These are phyloP conservation scores for Pseudomyrmex dendroicus DNA, from an alignment of 1,140 invertebrate genomes.

Conservation along the genomic window DNA sequence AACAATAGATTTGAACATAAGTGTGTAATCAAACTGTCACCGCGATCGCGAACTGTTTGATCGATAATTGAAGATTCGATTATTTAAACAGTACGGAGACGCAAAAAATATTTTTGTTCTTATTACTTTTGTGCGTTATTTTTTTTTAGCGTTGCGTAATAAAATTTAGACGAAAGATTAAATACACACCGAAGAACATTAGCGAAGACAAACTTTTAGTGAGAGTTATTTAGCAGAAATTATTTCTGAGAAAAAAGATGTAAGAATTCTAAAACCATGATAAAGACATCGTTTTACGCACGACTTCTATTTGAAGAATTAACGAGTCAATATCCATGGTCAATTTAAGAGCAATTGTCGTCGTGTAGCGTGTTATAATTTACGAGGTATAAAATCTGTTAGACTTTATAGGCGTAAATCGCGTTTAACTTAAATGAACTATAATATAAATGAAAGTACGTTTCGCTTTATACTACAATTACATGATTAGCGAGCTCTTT, in stretches of 20 bases:
- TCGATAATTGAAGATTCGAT: not conserved
- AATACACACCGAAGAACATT: not conserved
- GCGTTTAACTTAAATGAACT: not conserved
- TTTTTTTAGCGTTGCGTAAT: not conserved
- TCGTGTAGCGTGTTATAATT: slow-evolving; percentile 32
- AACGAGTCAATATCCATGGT: slow-evolving; percentile 63
- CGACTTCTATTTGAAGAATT: not conserved
- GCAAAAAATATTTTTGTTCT: not conserved
- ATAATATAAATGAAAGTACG: slow-evolving; percentile 35
- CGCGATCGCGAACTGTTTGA: not conserved
- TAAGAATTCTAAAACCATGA: not conserved
- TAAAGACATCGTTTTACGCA: slow-evolving; percentile 22
- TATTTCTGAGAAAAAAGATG: not conserved
- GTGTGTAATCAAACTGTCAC: too few species aligned
- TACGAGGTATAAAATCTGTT: slow-evolving; percentile 45
- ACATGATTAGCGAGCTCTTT: slow-evolving; percentile 5
- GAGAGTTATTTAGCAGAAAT: slow-evolving; percentile 10
- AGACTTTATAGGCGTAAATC: slow-evolving; percentile 21
- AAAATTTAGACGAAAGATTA: not conserved
- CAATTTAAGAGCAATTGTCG: slow-evolving; percentile 62
- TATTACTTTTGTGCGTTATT: not conserved
- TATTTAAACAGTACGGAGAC: not conserved
- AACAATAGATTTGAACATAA: too few species aligned
- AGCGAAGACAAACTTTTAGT: not conserved
- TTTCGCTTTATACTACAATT: slow-evolving; percentile 19